These are phyloP conservation scores for Petrocephalus sullivani DNA, from an alignment of 2,797 vertebrate species.

Conservation along the genomic window DNA sequence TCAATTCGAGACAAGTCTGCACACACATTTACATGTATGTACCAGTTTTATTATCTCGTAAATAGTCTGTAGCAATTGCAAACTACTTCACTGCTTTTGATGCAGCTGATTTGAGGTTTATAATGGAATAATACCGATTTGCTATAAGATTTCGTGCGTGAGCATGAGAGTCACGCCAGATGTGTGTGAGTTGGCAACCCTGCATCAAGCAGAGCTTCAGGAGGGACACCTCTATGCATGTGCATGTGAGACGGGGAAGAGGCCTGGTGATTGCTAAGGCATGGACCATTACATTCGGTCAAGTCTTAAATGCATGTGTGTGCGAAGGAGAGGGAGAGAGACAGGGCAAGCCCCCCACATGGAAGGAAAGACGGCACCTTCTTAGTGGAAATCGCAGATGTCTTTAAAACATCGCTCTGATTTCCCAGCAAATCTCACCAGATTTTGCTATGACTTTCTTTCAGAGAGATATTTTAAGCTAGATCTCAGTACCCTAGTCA, in stretches of 20 bases:
- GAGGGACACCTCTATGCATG: neutral
- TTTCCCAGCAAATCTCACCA: neutral
- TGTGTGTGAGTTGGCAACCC: no score
- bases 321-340: conserved; percentile 30
- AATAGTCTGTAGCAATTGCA: no score
- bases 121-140: no score
- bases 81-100: no score
- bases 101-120: no score
- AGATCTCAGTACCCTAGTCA: neutral
- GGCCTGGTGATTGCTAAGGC: conserved; percentile 58
- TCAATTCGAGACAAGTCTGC: no score
- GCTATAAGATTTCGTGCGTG: no score
- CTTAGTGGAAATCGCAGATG: neutral
- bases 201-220: neutral
- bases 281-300: conserved; percentile 66
- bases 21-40: no score
- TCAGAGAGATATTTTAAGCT: neutral
- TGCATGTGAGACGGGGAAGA: neutral
- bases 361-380: neutral
- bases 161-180: no score
- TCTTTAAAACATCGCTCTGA: neutral
- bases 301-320: conserved; percentile 37
- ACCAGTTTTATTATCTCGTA: no score
- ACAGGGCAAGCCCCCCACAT: neutral
- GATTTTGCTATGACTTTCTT: neutral